These are phyloP conservation scores for Phoenoteleia sp. DNA, from an alignment of 2,888 invertebrate genomes.

Conservation along the genomic window DNA sequence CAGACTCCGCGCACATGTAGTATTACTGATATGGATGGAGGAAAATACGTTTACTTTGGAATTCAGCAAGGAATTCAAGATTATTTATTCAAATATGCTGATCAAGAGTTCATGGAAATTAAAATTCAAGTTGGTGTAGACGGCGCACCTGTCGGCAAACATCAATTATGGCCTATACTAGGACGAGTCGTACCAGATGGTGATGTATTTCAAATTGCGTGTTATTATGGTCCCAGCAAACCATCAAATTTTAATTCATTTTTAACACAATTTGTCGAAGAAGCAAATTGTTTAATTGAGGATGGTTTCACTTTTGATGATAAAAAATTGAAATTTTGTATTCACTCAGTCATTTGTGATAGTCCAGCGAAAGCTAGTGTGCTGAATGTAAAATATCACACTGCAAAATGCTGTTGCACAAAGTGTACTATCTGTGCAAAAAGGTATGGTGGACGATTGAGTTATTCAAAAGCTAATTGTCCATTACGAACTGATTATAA, in stretches of 20 bases:
- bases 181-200: conserved; percentile 27
- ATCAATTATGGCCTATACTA: conserved; percentile 56
- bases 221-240: conserved; percentile 22
- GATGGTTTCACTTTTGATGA: conserved; percentile 12
- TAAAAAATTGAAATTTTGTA: neutral
- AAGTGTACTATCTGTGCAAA: conserved; percentile 54
- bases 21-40: neutral
- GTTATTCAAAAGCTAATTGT: conserved; percentile 28
- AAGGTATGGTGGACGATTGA: conserved; percentile 7
- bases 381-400: conserved; percentile 32
- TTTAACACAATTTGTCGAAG: conserved; percentile 22
- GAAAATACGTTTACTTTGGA: conserved; percentile 23
- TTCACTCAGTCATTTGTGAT: conserved; percentile 52
- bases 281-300: neutral
- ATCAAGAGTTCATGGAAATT: neutral
- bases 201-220: conserved; percentile 28
- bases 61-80: neutral
- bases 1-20: neutral
- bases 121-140: conserved; percentile 36
- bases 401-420: conserved; percentile 45
- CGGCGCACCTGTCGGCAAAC: conserved; percentile 36
- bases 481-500: conserved; percentile 23
- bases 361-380: conserved; percentile 53
- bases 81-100: neutral
- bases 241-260: conserved; percentile 15